Evolutionary conservation across 37 sponge, comb jelly and placozoan species (phyloP), one percentile per base, ranked within the genome.

Genomic region (Beroe ovata): DNA sequence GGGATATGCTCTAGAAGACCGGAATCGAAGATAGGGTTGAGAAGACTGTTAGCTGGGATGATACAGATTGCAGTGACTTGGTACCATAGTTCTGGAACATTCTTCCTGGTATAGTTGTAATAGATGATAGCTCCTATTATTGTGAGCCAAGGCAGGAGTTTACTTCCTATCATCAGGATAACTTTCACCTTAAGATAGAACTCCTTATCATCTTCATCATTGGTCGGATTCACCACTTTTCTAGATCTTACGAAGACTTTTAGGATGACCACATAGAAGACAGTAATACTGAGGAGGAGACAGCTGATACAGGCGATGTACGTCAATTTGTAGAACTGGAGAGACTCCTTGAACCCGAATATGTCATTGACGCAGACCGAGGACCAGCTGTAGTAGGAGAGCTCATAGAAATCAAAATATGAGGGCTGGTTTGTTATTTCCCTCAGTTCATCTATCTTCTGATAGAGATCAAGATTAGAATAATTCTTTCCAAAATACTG

Each of bases 371-470:
- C 47, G 28, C 84, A 77, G 1, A 77, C 84, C 20, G 84, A 54
- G 0, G 84, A 38, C 84, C 84, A 77, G 41, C 54, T 77, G 54
- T 77, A 77, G 25, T 42, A 26, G 3, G 84, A 77, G 1, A 77
- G 41, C 4, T 77, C 84, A 8, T 36, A 11, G 28, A 42, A 40
- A 8, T 39, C 41, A 25, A 77, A 77, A 19, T 42, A 42, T 37
- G 39, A n/a, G 0, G 41, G 47, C 1, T 1, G 18, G 47, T 77
- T 77, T 21, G 84, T 77, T 25, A 42, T 40, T 19, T 1, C 11
- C 28, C 25, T 11, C 21, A 77, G 54, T 4, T 1, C 84, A 22
- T 77, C 84, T 18, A 77, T n/a, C 28, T 77, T 39, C 22, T 39
- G 8, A 25, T 77, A 40, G 2, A 66, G 35, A 34, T 37, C 69